Evolutionary conservation across 2,888 invertebrate genomes (phyloP), one percentile per base, ranked within the genome.

Genomic region (Axea sp.): DNA sequence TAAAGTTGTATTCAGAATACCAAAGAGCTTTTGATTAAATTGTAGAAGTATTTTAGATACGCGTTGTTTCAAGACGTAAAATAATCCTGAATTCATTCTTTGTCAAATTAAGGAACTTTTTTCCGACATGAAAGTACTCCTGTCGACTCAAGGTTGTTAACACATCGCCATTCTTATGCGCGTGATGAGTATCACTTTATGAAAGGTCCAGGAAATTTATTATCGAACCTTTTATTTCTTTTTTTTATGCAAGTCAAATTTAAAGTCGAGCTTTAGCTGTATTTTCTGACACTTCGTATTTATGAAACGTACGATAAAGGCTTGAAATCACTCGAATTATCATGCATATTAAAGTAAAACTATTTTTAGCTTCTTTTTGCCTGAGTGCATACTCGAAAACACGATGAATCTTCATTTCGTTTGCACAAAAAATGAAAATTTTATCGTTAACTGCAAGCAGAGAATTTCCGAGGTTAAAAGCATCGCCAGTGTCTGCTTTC

Each of bases 281-380:
- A n/a, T n/a, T n/a, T n/a, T n/a, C n/a, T n/a, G n/a, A 19, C 19
- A 19, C 19, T 19, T 2, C 7, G 1, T 37, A 15, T 19, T 37
- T 17, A 37, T 39, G 22, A 19, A 39, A 6, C 15, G 35, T 2
- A 2, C 7, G 35, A 35, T 3, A 35, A 7, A 35, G 8, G 11
- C 2, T 4, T 8, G 7, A 12, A 33, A 41, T 41, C n/a, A 8
- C 22, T n/a, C 12, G 24, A 41, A 41, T 41, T 14, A 26, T 26
- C 41, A 41, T 26, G 41, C 24, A 41, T 26, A 41, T 41, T 41
- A 41, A 41, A 22, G 24, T 33, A n/a, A 39, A 39, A 22, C 39
- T 2, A 22, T 9, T 39, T 41, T 41, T 24, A 6, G 24, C 15
- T 12, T 3, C 11, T 12, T 12, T 31, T 2, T 31, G 31, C 17